Evolutionary conservation across 2,888 invertebrate species (phyloP).

Genomic region (Pseudanteris insignis): DNA sequence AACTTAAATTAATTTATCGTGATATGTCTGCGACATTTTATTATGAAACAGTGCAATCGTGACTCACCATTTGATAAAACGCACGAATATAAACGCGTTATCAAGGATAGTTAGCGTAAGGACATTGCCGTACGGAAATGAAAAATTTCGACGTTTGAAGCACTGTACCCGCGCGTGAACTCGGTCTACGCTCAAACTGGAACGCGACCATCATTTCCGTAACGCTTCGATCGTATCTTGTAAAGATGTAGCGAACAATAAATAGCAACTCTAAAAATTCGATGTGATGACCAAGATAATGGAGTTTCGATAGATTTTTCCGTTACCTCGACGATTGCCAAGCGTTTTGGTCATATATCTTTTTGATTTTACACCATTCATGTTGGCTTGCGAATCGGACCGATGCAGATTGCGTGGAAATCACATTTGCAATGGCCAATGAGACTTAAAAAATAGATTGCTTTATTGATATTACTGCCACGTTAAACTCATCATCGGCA

Average conservation of each 20-base stretch:
- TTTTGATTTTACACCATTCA: constrained; percentile 27
- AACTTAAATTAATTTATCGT: no score
- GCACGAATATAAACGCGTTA: no score
- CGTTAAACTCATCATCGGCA: neutral
- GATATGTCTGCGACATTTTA: no score
- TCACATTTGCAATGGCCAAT: constrained; percentile 13
- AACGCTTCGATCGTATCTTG: constrained; percentile 27
- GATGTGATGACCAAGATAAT: constrained; percentile 34
- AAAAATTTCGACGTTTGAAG: constrained; percentile 27
- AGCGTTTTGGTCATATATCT: constrained; percentile 15
- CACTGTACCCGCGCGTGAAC: neutral
- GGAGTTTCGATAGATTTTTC: constrained; percentile 32
- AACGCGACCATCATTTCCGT: constrained; percentile 35
- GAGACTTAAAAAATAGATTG: constrained; percentile 16
- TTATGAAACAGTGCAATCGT: no score
- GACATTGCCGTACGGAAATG: constrained; percentile 31
- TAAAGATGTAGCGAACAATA: constrained; percentile 34
- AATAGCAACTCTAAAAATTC: constrained; percentile 36
- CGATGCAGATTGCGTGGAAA: constrained; percentile 21
- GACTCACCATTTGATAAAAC: neutral
- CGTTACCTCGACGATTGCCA: constrained; percentile 20
- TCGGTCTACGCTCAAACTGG: constrained; percentile 18
- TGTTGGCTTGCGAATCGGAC: constrained; percentile 9
- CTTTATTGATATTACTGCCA: constrained; percentile 9
- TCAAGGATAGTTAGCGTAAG: neutral